Conservation (phyloP, 2,888 invertebrate species). For the Trissoscelio sp. region DNA sequence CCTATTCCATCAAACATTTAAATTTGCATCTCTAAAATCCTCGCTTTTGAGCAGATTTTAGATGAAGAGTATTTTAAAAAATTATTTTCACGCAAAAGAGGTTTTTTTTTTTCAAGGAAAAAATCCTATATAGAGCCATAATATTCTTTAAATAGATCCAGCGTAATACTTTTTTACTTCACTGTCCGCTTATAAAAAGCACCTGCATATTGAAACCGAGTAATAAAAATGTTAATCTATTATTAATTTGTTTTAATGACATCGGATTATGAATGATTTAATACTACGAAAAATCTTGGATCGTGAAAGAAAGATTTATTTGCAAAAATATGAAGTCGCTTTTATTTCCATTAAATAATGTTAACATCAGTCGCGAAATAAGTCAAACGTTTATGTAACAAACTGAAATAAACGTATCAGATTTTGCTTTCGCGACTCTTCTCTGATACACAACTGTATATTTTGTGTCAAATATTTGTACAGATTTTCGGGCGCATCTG, state of each 20-base stretch:
- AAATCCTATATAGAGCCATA: neutral
- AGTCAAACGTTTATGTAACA: constrained; percentile 24
- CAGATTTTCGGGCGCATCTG: constrained; percentile 39
- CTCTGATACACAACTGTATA: constrained; percentile 19
- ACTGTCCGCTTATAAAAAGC: neutral
- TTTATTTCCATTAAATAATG: constrained; percentile 6
- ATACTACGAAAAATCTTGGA: too few relatives aligned
- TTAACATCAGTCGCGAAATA: neutral
- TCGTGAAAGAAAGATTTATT: neutral
- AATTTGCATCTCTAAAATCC: neutral
- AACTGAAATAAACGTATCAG: constrained; percentile 32
- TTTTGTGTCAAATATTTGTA: constrained; percentile 47
- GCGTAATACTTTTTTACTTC: neutral
- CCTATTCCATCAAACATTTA: neutral
- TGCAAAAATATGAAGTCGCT: neutral
- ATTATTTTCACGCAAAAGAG: neutral
- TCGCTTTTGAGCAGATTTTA: neutral
- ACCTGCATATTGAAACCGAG: neutral
- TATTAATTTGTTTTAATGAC: neutral
- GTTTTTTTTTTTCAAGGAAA: neutral
- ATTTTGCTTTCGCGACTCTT: constrained; percentile 22
- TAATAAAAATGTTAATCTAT: neutral
- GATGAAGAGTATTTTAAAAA: neutral
- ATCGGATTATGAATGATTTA: neutral
- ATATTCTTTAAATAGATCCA: neutral